Conservation (phyloP, 1,140 invertebrate genomes). For the Macrobrachium nipponense region DNA sequence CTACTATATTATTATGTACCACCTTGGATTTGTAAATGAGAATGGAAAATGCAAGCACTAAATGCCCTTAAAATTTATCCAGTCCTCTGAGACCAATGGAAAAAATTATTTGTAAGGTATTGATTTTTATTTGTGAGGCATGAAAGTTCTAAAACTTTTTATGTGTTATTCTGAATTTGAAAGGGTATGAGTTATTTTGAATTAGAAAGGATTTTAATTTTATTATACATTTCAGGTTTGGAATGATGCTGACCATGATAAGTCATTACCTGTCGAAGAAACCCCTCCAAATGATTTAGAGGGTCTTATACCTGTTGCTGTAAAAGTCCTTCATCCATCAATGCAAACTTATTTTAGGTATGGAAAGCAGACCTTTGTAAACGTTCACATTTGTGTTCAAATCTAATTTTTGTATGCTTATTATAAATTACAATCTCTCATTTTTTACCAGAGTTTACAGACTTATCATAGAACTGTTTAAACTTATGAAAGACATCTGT, state of each 20-base stretch:
- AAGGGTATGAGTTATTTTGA: neutral
- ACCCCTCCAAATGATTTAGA: slow-evolving; percentile 43
- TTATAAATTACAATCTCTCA: no score
- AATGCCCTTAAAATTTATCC: no score
- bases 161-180: neutral
- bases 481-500: no score
- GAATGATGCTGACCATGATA: slow-evolving; percentile 33
- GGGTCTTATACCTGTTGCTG: slow-evolving; percentile 67
- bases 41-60: no score
- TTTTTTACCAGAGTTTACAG: no score
- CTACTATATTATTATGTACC: no score
- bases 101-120: no score
- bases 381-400: neutral
- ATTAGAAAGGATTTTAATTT: neutral
- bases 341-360: slow-evolving; percentile 66
- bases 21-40: no score
- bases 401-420: neutral
- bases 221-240: slow-evolving; percentile 24
- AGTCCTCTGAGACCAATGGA: no score
- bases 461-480: no score
- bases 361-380: slow-evolving; percentile 47
- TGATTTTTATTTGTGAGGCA: no score
- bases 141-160: neutral
- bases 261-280: slow-evolving; percentile 40
- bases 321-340: slow-evolving; percentile 71